Evolutionary conservation across 2,888 invertebrate species (phyloP).

Genomic region (Anarsia innoxiella): DNA sequence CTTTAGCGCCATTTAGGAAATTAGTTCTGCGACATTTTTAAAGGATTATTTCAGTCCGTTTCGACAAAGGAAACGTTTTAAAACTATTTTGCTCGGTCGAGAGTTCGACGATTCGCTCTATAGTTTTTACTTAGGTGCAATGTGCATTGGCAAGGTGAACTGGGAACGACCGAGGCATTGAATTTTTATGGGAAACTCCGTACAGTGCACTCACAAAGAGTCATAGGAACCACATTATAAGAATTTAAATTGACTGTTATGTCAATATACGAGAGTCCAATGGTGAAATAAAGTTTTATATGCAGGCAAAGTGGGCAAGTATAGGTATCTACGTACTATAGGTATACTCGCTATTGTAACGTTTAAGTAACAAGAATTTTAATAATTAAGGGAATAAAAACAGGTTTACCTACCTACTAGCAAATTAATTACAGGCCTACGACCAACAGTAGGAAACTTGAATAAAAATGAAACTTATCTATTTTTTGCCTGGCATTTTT

Average conservation of each 20-base stretch:
- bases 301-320: too few species aligned
- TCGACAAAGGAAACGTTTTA: slow-evolving; percentile 4
- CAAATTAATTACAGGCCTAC: too few species aligned
- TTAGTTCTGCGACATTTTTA: too few species aligned
- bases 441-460: too few species aligned
- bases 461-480: too few species aligned
- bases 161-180: slow-evolving; percentile 11
- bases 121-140: slow-evolving; percentile 10
- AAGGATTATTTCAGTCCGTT: slow-evolving; percentile 19
- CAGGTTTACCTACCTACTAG: too few species aligned
- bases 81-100: too few species aligned
- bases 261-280: slow-evolving; percentile 3
- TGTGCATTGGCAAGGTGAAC: slow-evolving; percentile 5
- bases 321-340: too few species aligned
- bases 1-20: slow-evolving; percentile 19
- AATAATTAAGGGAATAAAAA: too few species aligned
- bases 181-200: slow-evolving; percentile 12
- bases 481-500: too few species aligned
- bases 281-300: slow-evolving; percentile 4
- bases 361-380: too few species aligned
- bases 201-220: slow-evolving; percentile 9
- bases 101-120: slow-evolving; percentile 4
- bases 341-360: too few species aligned
- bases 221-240: slow-evolving; percentile 9
- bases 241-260: slow-evolving; percentile 12